Evolutionary conservation across 2,888 invertebrate species (phyloP).

Genomic region (Stenichneumon culpator): DNA sequence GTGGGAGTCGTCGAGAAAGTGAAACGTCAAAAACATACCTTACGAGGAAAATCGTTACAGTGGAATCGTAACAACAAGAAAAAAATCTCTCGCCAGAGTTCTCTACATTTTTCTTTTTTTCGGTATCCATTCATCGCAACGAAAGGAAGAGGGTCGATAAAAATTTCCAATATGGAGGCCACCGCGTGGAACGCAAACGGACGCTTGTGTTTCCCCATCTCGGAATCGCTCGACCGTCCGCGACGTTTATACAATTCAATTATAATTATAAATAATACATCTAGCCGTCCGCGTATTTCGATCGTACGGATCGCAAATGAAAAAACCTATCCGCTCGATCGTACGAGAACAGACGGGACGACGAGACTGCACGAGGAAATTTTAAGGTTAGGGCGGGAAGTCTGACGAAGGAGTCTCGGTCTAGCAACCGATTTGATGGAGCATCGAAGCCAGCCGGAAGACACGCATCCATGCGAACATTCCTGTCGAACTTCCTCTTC

Average conservation of each 20-base stretch:
- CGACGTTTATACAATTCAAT: conserved; percentile 24
- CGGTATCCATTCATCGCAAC: neutral
- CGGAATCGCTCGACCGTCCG: conserved; percentile 26
- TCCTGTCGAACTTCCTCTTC: conserved; percentile 77
- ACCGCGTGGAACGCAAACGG: neutral
- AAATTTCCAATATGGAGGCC: neutral
- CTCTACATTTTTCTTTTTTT: neutral
- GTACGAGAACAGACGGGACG: conserved; percentile 40
- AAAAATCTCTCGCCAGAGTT: neutral
- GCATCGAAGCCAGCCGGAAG: conserved; percentile 82
- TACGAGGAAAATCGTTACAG: neutral
- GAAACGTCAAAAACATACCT: conserved; percentile 1
- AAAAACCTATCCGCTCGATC: conserved; percentile 16
- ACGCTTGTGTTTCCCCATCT: neutral
- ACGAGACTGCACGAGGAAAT: conserved; percentile 43
- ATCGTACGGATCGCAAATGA: conserved; percentile 14
- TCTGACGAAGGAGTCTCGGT: conserved; percentile 38
- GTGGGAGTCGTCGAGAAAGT: neutral
- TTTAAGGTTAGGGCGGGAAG: conserved; percentile 12
- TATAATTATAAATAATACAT: conserved; percentile 43
- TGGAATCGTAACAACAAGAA: too few relatives aligned
- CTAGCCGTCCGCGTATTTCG: conserved; percentile 40
- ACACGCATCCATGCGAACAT: conserved; percentile 84
- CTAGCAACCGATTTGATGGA: conserved; percentile 83
- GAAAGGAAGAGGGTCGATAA: neutral